Evolutionary conservation across 92 coral and sea anemone species (phyloP).

Genomic region (Montipora capitata): DNA sequence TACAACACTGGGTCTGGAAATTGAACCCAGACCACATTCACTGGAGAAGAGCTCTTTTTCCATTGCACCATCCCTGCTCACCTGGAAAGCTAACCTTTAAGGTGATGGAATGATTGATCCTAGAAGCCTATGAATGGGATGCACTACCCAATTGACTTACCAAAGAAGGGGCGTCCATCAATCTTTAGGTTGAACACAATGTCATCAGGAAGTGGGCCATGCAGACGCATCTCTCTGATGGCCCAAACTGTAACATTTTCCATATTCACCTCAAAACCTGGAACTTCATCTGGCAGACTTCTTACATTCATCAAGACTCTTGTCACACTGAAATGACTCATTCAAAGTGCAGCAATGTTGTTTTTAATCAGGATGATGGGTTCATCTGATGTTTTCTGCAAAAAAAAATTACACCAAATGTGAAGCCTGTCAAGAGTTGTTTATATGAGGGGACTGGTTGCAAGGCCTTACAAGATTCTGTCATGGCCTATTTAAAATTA

Average conservation of each 20-base stretch:
- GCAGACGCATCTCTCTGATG: not conserved
- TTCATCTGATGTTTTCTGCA: slow-evolving; percentile 41
- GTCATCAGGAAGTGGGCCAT: not conserved
- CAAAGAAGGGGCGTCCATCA: not conserved
- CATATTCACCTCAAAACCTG: not conserved
- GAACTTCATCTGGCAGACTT: not conserved
- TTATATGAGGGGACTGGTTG: no score
- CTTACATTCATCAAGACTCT: not conserved
- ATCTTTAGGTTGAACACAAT: not conserved
- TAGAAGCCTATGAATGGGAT: no score
- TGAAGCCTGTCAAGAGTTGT: not conserved
- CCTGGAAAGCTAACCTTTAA: no score
- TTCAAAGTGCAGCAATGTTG: slow-evolving; percentile 9
- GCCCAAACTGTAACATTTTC: not conserved
- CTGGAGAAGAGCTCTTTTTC: no score
- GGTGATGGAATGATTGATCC: no score
- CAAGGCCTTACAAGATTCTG: no score
- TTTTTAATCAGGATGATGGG: not conserved
- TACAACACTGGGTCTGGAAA: no score
- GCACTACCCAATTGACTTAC: no score
- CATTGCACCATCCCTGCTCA: no score
- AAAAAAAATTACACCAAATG: not conserved
- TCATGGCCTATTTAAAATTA: no score
- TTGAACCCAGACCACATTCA: no score
- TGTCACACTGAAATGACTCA: not conserved